Percentiles rank a stretch among this genome's conserved stretches.
Evolutionary conservation across 2,888 invertebrate genomes (phyloP).

Genomic region (Clistopyga incitator): DNA sequence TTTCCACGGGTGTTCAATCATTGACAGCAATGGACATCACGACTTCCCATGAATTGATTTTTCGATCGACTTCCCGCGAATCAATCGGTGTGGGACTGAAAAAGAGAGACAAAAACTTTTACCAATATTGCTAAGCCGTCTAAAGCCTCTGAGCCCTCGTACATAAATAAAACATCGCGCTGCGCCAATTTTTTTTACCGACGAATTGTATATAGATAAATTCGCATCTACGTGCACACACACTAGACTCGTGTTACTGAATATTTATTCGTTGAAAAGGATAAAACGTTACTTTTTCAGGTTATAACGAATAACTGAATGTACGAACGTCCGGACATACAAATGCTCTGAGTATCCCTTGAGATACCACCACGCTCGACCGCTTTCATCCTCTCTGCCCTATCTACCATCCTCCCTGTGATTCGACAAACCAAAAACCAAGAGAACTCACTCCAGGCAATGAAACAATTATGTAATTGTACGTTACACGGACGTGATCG

Average conservation of each 20-base stretch:
- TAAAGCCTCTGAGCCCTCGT: neutral
- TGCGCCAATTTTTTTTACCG: conserved; percentile 41
- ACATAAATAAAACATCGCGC: conserved; percentile 54
- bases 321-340: conserved; percentile 12
- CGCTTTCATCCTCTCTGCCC: conserved; percentile 3
- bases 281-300: conserved; percentile 19
- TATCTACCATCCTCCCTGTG: neutral
- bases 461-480: conserved; percentile 55
- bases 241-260: conserved; percentile 9
- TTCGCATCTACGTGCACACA: neutral
- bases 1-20: too few relatives aligned
- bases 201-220: conserved; percentile 48
- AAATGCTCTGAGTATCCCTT: conserved; percentile 35
- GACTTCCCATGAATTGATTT: too few relatives aligned
- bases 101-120: conserved; percentile 42
- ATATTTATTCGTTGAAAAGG: conserved; percentile 56
- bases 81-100: neutral
- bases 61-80: too few relatives aligned
- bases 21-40: too few relatives aligned
- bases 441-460: conserved; percentile 5
- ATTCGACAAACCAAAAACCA: conserved; percentile 44
- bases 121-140: conserved; percentile 37
- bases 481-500: conserved; percentile 49
- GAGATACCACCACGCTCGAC: conserved; percentile 27
- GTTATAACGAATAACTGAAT: conserved; percentile 33